A percentile compares a stretch with the other conserved stretches of the same genome.
phyloP scores from a whole-genome alignment of 2,113 vertebrate species.

The Salvator merianae region DNA sequence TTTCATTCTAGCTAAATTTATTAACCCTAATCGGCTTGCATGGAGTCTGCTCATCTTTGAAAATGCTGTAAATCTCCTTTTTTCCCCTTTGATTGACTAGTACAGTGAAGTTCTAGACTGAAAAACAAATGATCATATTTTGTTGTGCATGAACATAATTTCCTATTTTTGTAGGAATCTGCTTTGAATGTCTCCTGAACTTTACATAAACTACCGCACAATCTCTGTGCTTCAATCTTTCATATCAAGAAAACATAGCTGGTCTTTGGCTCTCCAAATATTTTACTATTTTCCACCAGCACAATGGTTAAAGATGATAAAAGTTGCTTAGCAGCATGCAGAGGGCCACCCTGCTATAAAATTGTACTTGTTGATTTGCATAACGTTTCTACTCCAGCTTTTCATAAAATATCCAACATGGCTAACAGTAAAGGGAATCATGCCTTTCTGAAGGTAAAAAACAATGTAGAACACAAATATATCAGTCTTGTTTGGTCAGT shows the following conservation, averaged over 20 bases:
- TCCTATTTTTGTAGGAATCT: constrained; percentile 10
- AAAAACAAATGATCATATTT: constrained; percentile 25
- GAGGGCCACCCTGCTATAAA: not conserved
- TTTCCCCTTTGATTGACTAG: constrained; percentile 30
- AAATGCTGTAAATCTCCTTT: not conserved
- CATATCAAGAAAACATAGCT: not conserved
- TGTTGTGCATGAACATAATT: not conserved
- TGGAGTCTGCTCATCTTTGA: not conserved
- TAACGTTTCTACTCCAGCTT: not conserved
- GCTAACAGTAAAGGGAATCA: not conserved
- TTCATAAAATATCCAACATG: not conserved
- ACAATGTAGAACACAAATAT: not conserved
- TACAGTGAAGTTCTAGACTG: constrained; percentile 13
- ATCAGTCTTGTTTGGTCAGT: too few species aligned
- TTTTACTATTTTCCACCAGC: too few species aligned
- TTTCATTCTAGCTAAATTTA: constrained; percentile 52
- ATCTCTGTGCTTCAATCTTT: constrained; percentile 36
- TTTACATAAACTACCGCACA: not conserved
- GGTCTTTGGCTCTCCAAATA: too few species aligned
- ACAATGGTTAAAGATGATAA: too few species aligned
- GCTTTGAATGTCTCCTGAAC: not conserved
- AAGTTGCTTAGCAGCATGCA: too few species aligned
- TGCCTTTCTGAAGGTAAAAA: not conserved
- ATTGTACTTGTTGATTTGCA: not conserved
- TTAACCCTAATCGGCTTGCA: not conserved